Base-by-base conservation (phyloP, 2,797 vertebrate genomes). In the Pelochelys cantorii region DNA sequence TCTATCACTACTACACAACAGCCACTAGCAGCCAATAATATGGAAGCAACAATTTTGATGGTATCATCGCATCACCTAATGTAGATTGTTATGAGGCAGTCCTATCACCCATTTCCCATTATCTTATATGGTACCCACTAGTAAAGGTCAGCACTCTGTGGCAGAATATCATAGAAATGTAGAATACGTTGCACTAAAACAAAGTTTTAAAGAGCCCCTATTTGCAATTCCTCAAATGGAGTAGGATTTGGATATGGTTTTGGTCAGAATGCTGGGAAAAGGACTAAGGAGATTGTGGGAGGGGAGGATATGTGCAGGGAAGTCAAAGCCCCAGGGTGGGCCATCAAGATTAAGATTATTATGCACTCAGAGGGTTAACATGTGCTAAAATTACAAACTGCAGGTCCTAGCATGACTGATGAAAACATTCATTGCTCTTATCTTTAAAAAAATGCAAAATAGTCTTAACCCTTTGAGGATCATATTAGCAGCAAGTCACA, bases 381-480 rank as follows among this genome's bases (percentile, higher is more conserved):
- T 94, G 96, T 97, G 96, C 97, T 98, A 96, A 97, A 96, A 96
- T 97, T 94, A 98, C 95, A 97, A 93, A 98, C 95, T 97, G 97
- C 96, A 97, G 97, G 96, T 95, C 95, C 96, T 97, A 98, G 97
- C 96, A 97, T 92, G 94, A 98, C 95, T 94, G 96, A 97, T 97
- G 97, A 97, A 98, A 98, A 98, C 97, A 98, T 98, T 98, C 98
- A 97, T 97, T 98, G 97, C 95, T 97, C 97, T 97, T 98, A 97
- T 97, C 94, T 96, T 54, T 97, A 87, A 92, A 95, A 97, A 96
- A 96, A 96, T 97, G 94, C 95, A 97, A 97, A 97, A 97, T 94
- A 97, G 96, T 96, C 97, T 98, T 98, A 98, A 98, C 98, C 98
- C 98, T 98, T 98, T 97, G 97, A 98, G 97, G 95, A 98, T 95